These are phyloP conservation scores for Thereuonema tuberculata DNA, from an alignment of 1,140 invertebrate species.

Conservation along the genomic window DNA sequence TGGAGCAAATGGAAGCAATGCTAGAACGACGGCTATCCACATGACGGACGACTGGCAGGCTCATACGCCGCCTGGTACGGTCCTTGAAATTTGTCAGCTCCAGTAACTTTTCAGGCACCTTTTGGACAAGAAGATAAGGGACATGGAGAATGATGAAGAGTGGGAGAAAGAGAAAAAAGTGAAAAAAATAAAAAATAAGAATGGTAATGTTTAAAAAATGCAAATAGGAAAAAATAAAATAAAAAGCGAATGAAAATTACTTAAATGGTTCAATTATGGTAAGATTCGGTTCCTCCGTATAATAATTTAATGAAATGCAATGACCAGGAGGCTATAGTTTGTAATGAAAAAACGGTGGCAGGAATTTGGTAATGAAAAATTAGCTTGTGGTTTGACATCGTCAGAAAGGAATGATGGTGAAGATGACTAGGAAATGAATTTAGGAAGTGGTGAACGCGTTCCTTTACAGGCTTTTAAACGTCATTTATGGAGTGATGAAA, in stretches of 20 bases:
- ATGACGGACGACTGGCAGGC: constrained; percentile 28
- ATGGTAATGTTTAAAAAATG: too few species aligned
- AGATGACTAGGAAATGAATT: constrained; percentile 14
- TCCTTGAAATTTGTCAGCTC: constrained; percentile 29
- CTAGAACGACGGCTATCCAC: constrained; percentile 27
- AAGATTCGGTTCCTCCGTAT: too few species aligned
- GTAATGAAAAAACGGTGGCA: too few species aligned
- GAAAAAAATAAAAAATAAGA: too few species aligned
- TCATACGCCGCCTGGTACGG: constrained; percentile 30
- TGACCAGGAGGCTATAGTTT: too few species aligned
- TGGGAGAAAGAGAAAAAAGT: constrained; percentile 12
- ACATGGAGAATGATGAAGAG: constrained; percentile 10
- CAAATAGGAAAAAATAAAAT: too few species aligned
- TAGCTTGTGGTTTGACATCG: constrained; percentile 5
- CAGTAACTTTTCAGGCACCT: constrained; percentile 27
- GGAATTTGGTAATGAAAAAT: constrained; percentile 8
- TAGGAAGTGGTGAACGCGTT: constrained; percentile 13
- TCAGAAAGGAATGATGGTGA: constrained; percentile 13
- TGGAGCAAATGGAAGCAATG: constrained; percentile 30
- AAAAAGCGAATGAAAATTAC: too few species aligned
- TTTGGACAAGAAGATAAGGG: constrained; percentile 11
- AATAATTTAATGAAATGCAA: too few species aligned
- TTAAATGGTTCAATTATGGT: too few species aligned
- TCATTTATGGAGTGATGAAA: too few species aligned
- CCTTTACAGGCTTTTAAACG: too few species aligned